Evolutionary conservation across 2,797 vertebrate species (phyloP), one percentile per base, ranked within the genome.

Genomic region (Urosaurus nigricauda): DNA sequence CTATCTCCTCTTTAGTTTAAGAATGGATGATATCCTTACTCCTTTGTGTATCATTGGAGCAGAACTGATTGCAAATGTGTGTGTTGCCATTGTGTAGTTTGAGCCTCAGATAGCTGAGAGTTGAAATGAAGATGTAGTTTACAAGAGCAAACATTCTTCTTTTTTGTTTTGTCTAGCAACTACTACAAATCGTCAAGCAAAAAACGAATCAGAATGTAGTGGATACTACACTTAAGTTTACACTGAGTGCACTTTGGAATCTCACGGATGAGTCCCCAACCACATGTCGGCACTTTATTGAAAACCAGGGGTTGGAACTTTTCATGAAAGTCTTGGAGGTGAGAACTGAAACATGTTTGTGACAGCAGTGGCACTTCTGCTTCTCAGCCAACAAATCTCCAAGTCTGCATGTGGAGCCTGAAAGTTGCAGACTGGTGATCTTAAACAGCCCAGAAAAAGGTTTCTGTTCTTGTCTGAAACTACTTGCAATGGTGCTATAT

Each of bases 301-400:
- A 99, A 97, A 99, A 99, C 96, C 98, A 99, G 96, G 99, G 99
- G 74, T 96, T 99, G 87, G 98, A 99, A 85, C 98, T 99, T 90
- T 99, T 99, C 92, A 99, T 99, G 94, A 98, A 98, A 96, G 99
- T 99, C 91, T 96, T 99, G 9, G 98, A 99, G 99, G 99, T 99
- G 91, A 96, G 96, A 32, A 92, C 26, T 63, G 37, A n/a, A 35
- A 32, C 65, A 82, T 65, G 13, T 26, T 26, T 80, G 60, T 68
- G 84, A 26, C 74, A 65, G 43, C 3, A 75, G 65, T 19, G 51
- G 26, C 24, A 32, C 21, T 37, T 29, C n/a, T 82, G 3, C 32
- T 56, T 4, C 24, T 47, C 13, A 63, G 29, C 43, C 26, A 58
- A 29, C 13, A 56, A 51, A 9, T 2, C 24, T 32, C 35, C 11